Evolutionary conservation across 2,888 invertebrate species (phyloP), one percentile per base, ranked within the genome.

Genomic region (Alentia gelatinosa): DNA sequence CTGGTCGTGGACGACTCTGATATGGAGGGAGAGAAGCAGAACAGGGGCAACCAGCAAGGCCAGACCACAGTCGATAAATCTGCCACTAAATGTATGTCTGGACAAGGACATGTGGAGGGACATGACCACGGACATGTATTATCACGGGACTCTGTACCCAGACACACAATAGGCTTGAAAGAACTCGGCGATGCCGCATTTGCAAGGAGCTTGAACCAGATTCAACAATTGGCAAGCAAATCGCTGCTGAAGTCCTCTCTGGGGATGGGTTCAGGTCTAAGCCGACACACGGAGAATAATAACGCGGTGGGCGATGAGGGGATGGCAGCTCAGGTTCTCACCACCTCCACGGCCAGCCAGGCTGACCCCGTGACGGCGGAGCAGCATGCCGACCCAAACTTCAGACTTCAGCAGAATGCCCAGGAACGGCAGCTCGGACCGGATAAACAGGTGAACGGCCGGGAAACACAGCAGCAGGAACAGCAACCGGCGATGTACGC

Each of bases 1-100:
- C 50, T 86, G 19, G 86, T 86, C 30, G 86, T 86, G 47, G 86
- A 86, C 26, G 86, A 86, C 47, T 86, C 86, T 5, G 86, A 86
- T n/a, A 86, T 86, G 30, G 86, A 86, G 15, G 83, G 42, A n/a
- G 47, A 86, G 33, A 86, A 86, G 30, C 63, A 63, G 63, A 63
- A 63, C 26, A 12, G 63, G 26, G 63, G 63, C 63, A n/a, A n/a
- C n/a, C n/a, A n/a, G n/a, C n/a, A n/a, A n/a, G 83, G 83, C 26
- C 83, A 83, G n/a, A 23, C 1, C n/a, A 30, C 7, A 23, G 37
- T 7, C 26, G 83, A 83, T 23, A 83, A 83, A 26, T 83, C 83
- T 9, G 83, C 4, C 0, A 35, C 39, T 39, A 83, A 83, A 39
- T 83, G 83, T 26, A 83, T 39, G 35, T 37, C 83, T 37, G 83